A percentile compares a stretch with the other conserved stretches of the same genome.
Evolutionary conservation across 1,140 invertebrate species (phyloP).

Genomic region (Akabosia matsudoensis): DNA sequence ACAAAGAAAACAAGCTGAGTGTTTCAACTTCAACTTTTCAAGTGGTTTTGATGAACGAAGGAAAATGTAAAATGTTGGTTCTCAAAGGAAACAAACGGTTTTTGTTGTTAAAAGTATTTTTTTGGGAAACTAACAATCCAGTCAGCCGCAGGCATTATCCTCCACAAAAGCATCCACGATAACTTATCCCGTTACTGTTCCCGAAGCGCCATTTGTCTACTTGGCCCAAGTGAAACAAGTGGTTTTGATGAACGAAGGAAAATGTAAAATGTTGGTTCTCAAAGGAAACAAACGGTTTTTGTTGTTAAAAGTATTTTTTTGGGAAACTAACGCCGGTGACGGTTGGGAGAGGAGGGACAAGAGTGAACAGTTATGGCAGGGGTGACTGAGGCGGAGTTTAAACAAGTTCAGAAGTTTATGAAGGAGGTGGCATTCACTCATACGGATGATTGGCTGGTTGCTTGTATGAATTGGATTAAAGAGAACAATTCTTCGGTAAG

Average conservation of each 20-base stretch:
- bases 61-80: too few relatives aligned
- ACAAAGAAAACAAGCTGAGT: too few relatives aligned
- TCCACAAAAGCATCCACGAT: background rate
- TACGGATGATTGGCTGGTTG: slow-evolving; percentile 39
- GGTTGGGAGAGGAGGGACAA: background rate
- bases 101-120: too few relatives aligned
- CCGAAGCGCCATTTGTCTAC: slow-evolving; percentile 29
- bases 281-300: too few relatives aligned
- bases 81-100: too few relatives aligned
- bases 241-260: too few relatives aligned
- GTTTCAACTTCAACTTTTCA: too few relatives aligned
- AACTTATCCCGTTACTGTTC: background rate
- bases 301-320: too few relatives aligned
- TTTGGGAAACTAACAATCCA: too few relatives aligned
- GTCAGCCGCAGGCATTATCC: background rate
- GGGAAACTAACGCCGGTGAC: background rate
- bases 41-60: too few relatives aligned
- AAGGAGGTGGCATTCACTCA: background rate
- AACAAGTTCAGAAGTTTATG: slow-evolving; percentile 5
- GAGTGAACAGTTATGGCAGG: background rate
- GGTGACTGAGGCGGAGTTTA: background rate
- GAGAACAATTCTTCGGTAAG: slow-evolving; percentile 20
- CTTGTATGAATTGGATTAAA: slow-evolving; percentile 36
- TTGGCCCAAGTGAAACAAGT: slow-evolving; percentile 25
- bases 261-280: too few relatives aligned